Base-by-base conservation (phyloP, 2,888 invertebrate genomes). In the Leptopilina drosophilae region DNA sequence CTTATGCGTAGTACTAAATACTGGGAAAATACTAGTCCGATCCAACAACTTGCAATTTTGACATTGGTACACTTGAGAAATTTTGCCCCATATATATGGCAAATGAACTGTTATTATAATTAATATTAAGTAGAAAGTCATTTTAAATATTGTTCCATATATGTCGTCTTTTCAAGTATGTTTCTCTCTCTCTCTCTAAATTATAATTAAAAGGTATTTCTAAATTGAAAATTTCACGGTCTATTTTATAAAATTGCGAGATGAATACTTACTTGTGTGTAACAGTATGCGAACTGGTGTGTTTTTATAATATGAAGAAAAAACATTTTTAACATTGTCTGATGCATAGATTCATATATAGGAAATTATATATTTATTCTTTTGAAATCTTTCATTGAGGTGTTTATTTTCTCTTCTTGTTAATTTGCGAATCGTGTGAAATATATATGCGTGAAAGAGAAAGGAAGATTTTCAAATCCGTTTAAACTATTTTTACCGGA, bases 391-490 rank as follows among this genome's bases (percentile, higher is more conserved):
- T 66, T 66, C 66, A 66, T n/a, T 46, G 15, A 15, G 15, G 69
- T 49, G 69, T 53, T 53, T 69, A 26, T 69, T 53, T 69, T 69
- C 53, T 69, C 69, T 14, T 20, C 12, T 26, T 15, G 26, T 53
- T 53, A 53, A 69, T 69, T 69, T 49, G 69, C 69, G 53, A 69
- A 69, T 69, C 53, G 26, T 53, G 49, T 53, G 49, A 53, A 69
- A 69, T 26, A 26, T 26, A 69, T 53, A 49, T 49, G 49, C 49
- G 53, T 8, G 67, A 67, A 67, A 49, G 67, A 67, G 67, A 67
- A 67, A 67, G 67, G 67, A 20, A 67, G 46, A 69, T 69, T 69
- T 69, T 69, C 26, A 69, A 53, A 69, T 69, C 33, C 53, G 69
- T 69, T 53, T n/a, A 33, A 53, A 53, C 33, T 69, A 69, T 69